Evolutionary conservation across 53 echinoderm and acorn worm genomes (phyloP).

Genomic region (Astropecten irregularis): DNA sequence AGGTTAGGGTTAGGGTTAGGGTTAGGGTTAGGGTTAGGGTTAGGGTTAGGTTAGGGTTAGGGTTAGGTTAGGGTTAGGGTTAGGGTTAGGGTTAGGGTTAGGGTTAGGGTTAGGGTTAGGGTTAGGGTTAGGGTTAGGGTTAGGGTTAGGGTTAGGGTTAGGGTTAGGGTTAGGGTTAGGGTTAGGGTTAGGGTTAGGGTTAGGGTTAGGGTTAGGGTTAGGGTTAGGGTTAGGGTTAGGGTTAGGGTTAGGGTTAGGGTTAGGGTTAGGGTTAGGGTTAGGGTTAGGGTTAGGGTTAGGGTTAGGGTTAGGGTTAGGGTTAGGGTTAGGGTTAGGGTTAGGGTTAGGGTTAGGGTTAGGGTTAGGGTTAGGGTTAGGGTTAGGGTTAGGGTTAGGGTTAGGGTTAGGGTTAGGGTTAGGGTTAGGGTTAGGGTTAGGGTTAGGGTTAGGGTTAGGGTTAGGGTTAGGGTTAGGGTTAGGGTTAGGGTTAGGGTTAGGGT

Average conservation of each 20-base stretch:
- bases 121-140: conserved; percentile 50
- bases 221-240: conserved; percentile 55
- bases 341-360: conserved; percentile 42
- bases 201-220: conserved; percentile 55
- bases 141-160: conserved; percentile 50
- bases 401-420: conserved; percentile 49
- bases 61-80: too few species aligned
- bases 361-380: conserved; percentile 49
- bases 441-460: conserved; percentile 57
- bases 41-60: too few species aligned
- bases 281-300: conserved; percentile 54
- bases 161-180: background rate
- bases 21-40: conserved; percentile 46
- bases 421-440: conserved; percentile 63
- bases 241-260: conserved; percentile 36
- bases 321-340: conserved; percentile 65
- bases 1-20: too few species aligned
- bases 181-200: conserved; percentile 55
- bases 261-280: conserved; percentile 45
- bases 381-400: conserved; percentile 60
- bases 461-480: conserved; percentile 58
- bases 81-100: conserved; percentile 56
- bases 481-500: conserved; percentile 63
- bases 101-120: conserved; percentile 46
- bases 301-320: conserved; percentile 59